A percentile compares a stretch with the other conserved stretches of the same genome.
Conservation (phyloP, 64 coral and sea anemone species). For the Cladopsammia gracilis region DNA sequence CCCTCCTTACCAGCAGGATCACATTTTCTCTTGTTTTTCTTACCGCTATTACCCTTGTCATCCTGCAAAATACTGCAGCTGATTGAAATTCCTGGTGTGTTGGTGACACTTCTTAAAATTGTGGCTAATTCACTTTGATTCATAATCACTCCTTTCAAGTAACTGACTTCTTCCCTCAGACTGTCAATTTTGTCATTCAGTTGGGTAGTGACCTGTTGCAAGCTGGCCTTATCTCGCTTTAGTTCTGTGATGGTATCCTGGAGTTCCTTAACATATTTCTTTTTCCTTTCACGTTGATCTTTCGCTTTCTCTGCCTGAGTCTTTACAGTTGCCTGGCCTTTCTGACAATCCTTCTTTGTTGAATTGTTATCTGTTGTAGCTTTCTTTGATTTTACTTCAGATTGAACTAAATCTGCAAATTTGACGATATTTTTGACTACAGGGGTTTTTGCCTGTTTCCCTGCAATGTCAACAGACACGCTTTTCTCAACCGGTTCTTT, state of each 20-base stretch:
- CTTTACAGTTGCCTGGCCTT: neutral
- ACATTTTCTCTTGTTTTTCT: slow-evolving; percentile 49
- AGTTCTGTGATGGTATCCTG: slow-evolving; percentile 65
- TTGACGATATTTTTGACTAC: neutral
- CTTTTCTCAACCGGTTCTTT: neutral
- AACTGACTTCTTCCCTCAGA: slow-evolving; percentile 68
- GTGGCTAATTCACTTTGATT: slow-evolving; percentile 89
- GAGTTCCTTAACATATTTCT: slow-evolving; percentile 80
- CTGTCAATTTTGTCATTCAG: slow-evolving; percentile 38
- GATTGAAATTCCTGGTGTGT: slow-evolving; percentile 63
- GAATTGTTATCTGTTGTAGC: neutral
- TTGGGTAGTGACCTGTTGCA: neutral
- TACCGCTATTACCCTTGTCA: neutral
- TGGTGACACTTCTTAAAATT: slow-evolving; percentile 73
- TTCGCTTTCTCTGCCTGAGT: slow-evolving; percentile 62
- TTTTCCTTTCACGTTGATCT: slow-evolving; percentile 75
- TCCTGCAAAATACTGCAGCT: slow-evolving; percentile 55
- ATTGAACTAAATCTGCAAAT: neutral
- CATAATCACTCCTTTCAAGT: slow-evolving; percentile 85
- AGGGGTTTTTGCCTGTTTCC: neutral
- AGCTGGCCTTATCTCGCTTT: slow-evolving; percentile 61
- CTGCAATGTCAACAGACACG: neutral
- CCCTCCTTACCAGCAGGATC: neutral
- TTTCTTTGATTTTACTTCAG: neutral
- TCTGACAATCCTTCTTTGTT: neutral